Evolutionary conservation across 2,113 vertebrate species (phyloP).

Genomic region (Neotoma lepida): DNA sequence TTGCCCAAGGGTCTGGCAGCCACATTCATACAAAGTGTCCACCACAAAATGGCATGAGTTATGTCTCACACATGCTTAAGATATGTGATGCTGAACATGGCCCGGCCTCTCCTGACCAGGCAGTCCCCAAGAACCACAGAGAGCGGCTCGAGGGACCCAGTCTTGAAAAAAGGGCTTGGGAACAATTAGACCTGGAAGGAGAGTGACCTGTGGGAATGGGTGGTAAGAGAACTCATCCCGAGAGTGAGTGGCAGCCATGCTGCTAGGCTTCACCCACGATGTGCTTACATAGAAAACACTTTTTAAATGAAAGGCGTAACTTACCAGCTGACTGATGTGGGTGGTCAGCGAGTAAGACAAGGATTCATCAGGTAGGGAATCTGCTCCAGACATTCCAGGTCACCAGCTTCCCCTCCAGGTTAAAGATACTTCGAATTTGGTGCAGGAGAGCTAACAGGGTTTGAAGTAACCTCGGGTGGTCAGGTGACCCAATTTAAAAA

Average conservation of each 20-base stretch:
- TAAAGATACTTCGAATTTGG: not conserved
- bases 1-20: not conserved
- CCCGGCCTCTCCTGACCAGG: not conserved
- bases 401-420: not conserved
- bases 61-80: not conserved
- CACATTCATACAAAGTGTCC: not conserved
- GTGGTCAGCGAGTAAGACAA: not conserved
- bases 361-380: not conserved
- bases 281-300: not conserved
- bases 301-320: not conserved
- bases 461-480: not conserved
- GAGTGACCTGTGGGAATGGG: not conserved
- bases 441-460: not conserved
- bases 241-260: not conserved
- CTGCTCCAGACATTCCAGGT: not conserved
- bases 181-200: not conserved
- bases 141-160: not conserved
- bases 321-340: not conserved
- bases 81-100: not conserved
- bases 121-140: not conserved
- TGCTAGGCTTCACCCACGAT: not conserved
- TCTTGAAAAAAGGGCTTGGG: not conserved
- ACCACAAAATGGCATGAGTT: not conserved
- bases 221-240: not conserved
- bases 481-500: not conserved